These are phyloP conservation scores for Pyrgus malvae DNA, from an alignment of 2,888 invertebrate genomes.

Conservation along the genomic window DNA sequence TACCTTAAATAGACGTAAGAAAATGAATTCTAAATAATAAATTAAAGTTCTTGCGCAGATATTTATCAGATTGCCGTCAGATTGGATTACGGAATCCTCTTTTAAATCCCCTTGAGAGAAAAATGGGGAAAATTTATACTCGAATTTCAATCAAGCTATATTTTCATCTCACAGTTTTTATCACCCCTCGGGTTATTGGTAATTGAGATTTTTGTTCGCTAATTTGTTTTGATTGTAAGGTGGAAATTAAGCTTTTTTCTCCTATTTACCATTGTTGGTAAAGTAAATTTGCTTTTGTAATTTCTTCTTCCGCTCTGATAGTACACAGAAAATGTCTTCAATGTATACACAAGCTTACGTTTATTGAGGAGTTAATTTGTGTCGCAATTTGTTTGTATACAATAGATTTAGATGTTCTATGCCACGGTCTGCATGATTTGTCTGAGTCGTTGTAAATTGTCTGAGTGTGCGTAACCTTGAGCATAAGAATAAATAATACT, in stretches of 20 bases:
- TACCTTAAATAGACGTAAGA: too few relatives aligned
- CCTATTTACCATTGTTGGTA: too few relatives aligned
- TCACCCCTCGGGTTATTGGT: slow-evolving; percentile 31
- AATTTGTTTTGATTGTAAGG: slow-evolving; percentile 6
- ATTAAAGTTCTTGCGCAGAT: slow-evolving; percentile 6
- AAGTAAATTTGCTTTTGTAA: background rate
- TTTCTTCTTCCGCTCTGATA: too few relatives aligned
- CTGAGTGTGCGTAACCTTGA: too few relatives aligned
- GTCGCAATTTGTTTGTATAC: too few relatives aligned
- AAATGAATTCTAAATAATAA: slow-evolving; percentile 9
- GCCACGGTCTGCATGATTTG: too few relatives aligned
- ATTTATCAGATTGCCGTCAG: slow-evolving; percentile 30
- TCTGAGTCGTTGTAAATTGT: too few relatives aligned
- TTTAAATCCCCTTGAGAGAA: slow-evolving; percentile 32
- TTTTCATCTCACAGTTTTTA: slow-evolving; percentile 33
- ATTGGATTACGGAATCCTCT: slow-evolving; percentile 34
- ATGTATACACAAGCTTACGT: too few relatives aligned
- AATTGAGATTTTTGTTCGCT: slow-evolving; percentile 29
- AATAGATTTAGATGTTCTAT: too few relatives aligned
- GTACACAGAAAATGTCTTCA: too few relatives aligned
- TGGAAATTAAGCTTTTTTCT: background rate
- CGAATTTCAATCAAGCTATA: slow-evolving; percentile 15
- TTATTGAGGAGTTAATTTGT: too few relatives aligned
- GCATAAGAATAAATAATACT: too few relatives aligned
- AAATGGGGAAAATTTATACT: slow-evolving; percentile 30